phyloP scores from a whole-genome alignment of 1,140 invertebrate genomes.

The Achroia grisella region DNA sequence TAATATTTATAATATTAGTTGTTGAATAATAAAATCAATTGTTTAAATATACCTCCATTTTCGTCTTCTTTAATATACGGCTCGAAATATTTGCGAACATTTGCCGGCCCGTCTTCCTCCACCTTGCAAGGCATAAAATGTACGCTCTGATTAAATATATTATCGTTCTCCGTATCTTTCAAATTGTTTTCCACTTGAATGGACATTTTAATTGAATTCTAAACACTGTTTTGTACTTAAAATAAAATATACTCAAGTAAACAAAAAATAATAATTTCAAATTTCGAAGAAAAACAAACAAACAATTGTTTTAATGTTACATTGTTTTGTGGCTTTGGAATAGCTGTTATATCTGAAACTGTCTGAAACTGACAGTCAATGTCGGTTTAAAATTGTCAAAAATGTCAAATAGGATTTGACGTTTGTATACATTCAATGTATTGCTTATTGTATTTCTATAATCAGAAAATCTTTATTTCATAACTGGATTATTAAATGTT shows the following conservation, averaged over 20 bases:
- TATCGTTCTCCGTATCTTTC: slow-evolving; percentile 30
- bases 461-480: too few relatives aligned
- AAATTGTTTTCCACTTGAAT: slow-evolving; percentile 59
- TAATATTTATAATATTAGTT: neutral
- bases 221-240: too few relatives aligned
- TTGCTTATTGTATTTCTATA: too few relatives aligned
- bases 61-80: slow-evolving; percentile 73
- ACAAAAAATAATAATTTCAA: neutral
- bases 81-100: slow-evolving; percentile 81
- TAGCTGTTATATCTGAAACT: too few relatives aligned
- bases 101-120: slow-evolving; percentile 78
- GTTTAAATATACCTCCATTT: slow-evolving; percentile 27
- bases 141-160: slow-evolving; percentile 51
- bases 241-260: too few relatives aligned
- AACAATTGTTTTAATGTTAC: too few relatives aligned
- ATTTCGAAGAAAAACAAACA: neutral
- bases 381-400: too few relatives aligned
- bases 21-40: slow-evolving; percentile 3
- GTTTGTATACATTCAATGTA: too few relatives aligned
- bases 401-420: too few relatives aligned
- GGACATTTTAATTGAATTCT: slow-evolving; percentile 32
- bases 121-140: slow-evolving; percentile 87
- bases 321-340: too few relatives aligned
- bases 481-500: too few relatives aligned
- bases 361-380: too few relatives aligned